A percentile compares a stretch with the other conserved stretches of the same genome.
phyloP scores from a whole-genome alignment of 1,140 invertebrate species.

The Aradophagus sp. region DNA sequence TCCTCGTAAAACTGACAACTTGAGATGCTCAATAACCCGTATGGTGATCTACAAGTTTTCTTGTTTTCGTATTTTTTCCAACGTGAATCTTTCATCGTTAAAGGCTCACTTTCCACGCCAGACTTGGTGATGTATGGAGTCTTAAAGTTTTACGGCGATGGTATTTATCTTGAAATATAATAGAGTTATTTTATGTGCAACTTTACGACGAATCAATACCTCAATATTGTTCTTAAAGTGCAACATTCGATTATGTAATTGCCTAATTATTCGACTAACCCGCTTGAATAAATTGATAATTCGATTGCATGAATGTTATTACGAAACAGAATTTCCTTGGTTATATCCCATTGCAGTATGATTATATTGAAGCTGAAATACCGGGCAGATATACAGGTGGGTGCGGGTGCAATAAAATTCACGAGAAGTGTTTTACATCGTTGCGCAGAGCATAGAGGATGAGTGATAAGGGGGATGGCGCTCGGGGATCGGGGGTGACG shows the following conservation, averaged over 20 bases:
- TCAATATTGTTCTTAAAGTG: no score
- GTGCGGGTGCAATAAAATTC: slow-evolving; percentile 68
- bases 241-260: no score
- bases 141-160: slow-evolving; percentile 39
- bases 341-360: slow-evolving; percentile 34
- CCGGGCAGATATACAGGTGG: slow-evolving; percentile 45
- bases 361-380: slow-evolving; percentile 41
- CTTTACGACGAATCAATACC: slow-evolving; percentile 12
- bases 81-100: slow-evolving; percentile 56
- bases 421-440: slow-evolving; percentile 72
- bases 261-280: no score
- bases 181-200: slow-evolving; percentile 26
- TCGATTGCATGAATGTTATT: no score
- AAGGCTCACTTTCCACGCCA: slow-evolving; percentile 49
- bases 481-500: slow-evolving; percentile 39
- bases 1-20: slow-evolving; percentile 64
- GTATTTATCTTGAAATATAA: slow-evolving; percentile 50
- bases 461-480: slow-evolving; percentile 41
- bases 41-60: slow-evolving; percentile 56
- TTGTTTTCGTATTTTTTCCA: slow-evolving; percentile 51
- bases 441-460: slow-evolving; percentile 46
- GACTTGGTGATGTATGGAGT: slow-evolving; percentile 45
- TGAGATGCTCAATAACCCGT: slow-evolving; percentile 65
- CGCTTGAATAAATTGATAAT: no score
- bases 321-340: slow-evolving; percentile 11